Evolutionary conservation across 2,797 vertebrate genomes (phyloP), one percentile per base, ranked within the genome.

Genomic region (Cuniculus paca): DNA sequence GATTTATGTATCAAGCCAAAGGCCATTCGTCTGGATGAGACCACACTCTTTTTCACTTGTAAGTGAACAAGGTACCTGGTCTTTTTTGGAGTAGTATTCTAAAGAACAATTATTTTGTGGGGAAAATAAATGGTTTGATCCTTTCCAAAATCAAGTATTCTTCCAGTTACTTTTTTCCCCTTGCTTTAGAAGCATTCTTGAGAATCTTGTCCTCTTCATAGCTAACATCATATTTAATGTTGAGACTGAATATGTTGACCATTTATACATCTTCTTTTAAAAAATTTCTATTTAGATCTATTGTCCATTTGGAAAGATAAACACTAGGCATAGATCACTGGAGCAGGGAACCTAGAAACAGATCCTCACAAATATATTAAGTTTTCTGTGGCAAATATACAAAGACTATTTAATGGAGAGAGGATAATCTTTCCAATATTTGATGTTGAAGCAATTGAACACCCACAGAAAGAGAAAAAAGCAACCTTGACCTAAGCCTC

Each of bases 21-120:
- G 52, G 96, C 98, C 0, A 98, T 99, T 24, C 92, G 95, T 2
- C 96, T 99, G 93, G 98, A 99, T 0, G 98, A 99, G 28, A 98
- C 97, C 36, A 98, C 98, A 0, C 98, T 99, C 48, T 98, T 99
- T 96, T 98, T 99, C 86, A 99, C 99, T 0, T 99, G 99, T 99
- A 97, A 99, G 99, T 98, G 26, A 5, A 83, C 28, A 93, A 48
- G 24, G 42, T 19, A 88, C 42, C 52, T 96, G 14, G 16, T 72
- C 34, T 80, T 90, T 63, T 83, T 68, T 96, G 54, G 78, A 12
- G 34, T 95, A 61, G 61, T 96, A 31, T 94, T 82, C 36, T 85
- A 87, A 89, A 86, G 83, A 93, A 92, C 22, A 91, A 22, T 85
- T 52, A 74, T 92, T 86, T 95, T 92, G 42, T 86, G 8, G 13